A percentile compares a stretch with the other conserved stretches of the same genome.
These are phyloP conservation scores for Enteromius trimaculatus DNA, from an alignment of 2,797 vertebrate genomes.

Conservation along the genomic window DNA sequence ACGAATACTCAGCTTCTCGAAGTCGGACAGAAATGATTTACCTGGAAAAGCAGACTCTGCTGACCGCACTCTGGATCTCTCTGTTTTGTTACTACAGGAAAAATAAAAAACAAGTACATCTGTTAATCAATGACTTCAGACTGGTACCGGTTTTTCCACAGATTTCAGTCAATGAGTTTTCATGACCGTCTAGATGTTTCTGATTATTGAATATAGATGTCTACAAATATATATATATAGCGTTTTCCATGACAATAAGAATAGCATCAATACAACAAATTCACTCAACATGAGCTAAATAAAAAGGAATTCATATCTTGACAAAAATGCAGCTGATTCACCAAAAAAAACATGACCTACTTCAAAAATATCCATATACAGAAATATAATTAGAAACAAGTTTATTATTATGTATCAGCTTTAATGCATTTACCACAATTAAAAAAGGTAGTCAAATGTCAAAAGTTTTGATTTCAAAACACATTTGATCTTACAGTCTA, in stretches of 20 bases:
- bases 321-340: neutral
- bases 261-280: neutral
- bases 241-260: neutral
- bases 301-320: too few relatives aligned
- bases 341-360: too few relatives aligned
- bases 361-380: too few relatives aligned
- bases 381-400: too few relatives aligned
- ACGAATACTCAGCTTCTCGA: neutral
- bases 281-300: neutral
- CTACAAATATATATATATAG: too few relatives aligned
- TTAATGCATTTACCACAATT: too few relatives aligned
- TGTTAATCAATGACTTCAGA: neutral
- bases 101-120: neutral
- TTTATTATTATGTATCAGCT: too few relatives aligned
- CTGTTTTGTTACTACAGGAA: constrained; percentile 90
- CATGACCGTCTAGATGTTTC: neutral
- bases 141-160: neutral
- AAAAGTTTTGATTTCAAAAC: too few relatives aligned
- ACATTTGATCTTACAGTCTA: too few relatives aligned
- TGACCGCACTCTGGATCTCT: constrained; percentile 92
- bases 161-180: neutral
- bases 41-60: constrained; percentile 97
- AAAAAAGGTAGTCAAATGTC: too few relatives aligned
- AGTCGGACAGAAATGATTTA: constrained; percentile 57
- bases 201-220: neutral